Evolutionary conservation across 2,797 vertebrate species (phyloP), one percentile per base, ranked within the genome.

Genomic region (Hoplostethus mediterraneus): DNA sequence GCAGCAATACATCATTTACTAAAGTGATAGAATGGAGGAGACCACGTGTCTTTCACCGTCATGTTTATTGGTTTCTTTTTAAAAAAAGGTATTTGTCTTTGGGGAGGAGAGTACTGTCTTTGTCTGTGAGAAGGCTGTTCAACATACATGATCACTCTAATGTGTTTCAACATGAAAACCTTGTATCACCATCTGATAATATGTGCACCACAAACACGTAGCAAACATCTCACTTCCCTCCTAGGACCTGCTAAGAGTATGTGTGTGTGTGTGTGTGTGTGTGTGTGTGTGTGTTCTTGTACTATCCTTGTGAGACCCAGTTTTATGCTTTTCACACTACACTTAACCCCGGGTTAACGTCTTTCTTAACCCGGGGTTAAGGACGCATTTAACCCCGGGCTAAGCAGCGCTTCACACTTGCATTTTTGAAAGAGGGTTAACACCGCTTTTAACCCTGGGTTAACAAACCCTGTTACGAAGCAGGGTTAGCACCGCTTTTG

Each of bases 181-280:
- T 72, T 2, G 2, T 45, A 33, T 33, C 6, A 5, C 33, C 33
- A 33, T 33, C 33, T 2, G 33, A 33, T 33, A 3, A 33, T 33
- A 3, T 33, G 33, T 4, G 33, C 33, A 65, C 71, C 51, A 33
- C 56, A 47, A 33, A 36, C 56, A 55, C 59, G 57, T n/a, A 76
- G 66, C 67, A 55, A 75, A 77, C 67, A 67, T 36, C 74, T 68
- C 69, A 11, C 54, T 63, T 64, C 80, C 80, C 83, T 89, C 89
- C 87, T 82, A 89, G 88, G 77, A 87, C 86, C 88, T 69, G 86
- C 85, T 90, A 86, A 90, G 87, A 86, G 86, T 60, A 73, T 68
- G 58, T 56, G 49, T 67, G 52, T 71, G 59, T 65, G 47, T 51
- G n/a, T 59, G 16, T 63, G 67, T 47, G 42, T 62, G 47, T 60